Conservation (phyloP, 1,140 invertebrate species). For the Sycophaga agraensis region DNA sequence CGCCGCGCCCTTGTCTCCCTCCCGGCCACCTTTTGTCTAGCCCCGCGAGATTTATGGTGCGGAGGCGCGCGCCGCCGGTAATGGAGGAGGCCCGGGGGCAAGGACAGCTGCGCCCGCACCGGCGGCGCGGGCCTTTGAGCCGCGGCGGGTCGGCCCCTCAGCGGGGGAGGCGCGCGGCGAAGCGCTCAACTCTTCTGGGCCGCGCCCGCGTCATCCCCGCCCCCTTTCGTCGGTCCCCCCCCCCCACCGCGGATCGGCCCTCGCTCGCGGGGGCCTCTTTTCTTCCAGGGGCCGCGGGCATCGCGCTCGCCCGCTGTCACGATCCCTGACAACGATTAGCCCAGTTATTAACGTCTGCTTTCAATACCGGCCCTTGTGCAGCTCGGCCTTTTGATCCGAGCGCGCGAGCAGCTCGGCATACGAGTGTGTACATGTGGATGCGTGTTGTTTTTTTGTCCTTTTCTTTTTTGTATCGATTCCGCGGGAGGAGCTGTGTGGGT, state of each 20-base stretch:
- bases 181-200: not conserved
- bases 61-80: not conserved
- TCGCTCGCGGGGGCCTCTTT: no score
- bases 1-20: not conserved
- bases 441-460: not conserved
- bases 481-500: no score
- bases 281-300: not conserved
- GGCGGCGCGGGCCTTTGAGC: not conserved
- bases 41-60: constrained; percentile 25
- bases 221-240: constrained; percentile 8
- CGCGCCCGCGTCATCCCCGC: constrained; percentile 13
- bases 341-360: constrained; percentile 14
- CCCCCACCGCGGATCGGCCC: not conserved
- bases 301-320: not conserved
- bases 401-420: no score
- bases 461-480: not conserved
- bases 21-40: constrained; percentile 21
- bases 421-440: not conserved
- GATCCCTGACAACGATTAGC: not conserved
- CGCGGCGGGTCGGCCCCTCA: not conserved
- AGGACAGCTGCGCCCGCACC: not conserved
- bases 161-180: constrained; percentile 4
- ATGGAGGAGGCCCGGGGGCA: not conserved
- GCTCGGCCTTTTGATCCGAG: constrained; percentile 8
- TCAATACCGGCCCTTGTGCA: not conserved